Conservation (phyloP, 2,888 invertebrate species). For the Eupsilia transversa region DNA sequence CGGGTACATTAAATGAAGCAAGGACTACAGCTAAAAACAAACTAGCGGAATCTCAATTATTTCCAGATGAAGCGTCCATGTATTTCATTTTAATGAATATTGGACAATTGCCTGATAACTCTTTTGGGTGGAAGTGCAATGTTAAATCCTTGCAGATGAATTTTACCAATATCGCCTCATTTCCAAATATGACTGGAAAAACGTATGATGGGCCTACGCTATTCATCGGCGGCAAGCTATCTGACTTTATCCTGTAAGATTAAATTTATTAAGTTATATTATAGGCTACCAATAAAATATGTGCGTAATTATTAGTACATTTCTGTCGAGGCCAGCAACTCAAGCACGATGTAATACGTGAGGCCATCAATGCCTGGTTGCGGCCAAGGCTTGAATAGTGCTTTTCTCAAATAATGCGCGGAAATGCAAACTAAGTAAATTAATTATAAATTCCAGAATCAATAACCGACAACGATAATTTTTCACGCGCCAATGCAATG, state of each 20-base stretch:
- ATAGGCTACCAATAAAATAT: neutral
- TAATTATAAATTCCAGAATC: too few species aligned
- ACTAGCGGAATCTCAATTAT: constrained; percentile 70
- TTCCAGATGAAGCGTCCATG: constrained; percentile 65
- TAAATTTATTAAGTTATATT: neutral
- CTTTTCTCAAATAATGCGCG: too few species aligned
- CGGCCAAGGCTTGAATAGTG: too few species aligned
- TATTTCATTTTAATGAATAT: constrained; percentile 80
- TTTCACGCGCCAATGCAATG: too few species aligned
- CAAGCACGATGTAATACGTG: too few species aligned
- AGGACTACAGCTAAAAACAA: constrained; percentile 83
- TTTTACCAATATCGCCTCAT: constrained; percentile 75
- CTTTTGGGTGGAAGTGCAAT: constrained; percentile 80
- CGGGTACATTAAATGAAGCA: constrained; percentile 90
- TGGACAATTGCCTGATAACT: constrained; percentile 67
- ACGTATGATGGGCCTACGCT: constrained; percentile 77
- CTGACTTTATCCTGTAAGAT: constrained; percentile 81
- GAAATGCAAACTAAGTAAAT: too few species aligned
- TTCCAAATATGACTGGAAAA: constrained; percentile 77
- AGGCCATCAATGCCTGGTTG: too few species aligned
- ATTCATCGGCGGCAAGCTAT: constrained; percentile 80
- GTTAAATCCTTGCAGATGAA: constrained; percentile 71
- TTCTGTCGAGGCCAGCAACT: too few species aligned
- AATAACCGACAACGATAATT: too few species aligned
- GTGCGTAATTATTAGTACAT: neutral